These are phyloP conservation scores for Calliphora vomitoria DNA, from an alignment of 2,888 invertebrate species.

Conservation along the genomic window DNA sequence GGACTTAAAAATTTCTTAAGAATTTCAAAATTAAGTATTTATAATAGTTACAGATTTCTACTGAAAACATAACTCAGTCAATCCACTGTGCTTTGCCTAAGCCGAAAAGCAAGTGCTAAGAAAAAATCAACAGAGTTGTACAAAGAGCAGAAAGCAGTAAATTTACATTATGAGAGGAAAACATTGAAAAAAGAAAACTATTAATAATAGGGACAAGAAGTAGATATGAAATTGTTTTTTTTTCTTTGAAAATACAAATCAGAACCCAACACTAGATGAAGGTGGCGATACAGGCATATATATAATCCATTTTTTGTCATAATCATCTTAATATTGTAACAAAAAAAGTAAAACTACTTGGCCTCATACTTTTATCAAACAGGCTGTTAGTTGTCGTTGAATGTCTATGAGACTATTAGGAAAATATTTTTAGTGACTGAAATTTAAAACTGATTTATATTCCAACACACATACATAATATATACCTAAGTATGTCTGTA, in stretches of 20 bases:
- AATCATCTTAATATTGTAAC: conserved; percentile 50
- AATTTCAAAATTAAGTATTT: too few relatives aligned
- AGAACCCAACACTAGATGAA: conserved; percentile 1
- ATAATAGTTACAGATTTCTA: too few relatives aligned
- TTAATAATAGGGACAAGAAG: conserved; percentile 7
- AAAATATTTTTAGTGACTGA: conserved; percentile 51
- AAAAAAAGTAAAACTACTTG: neutral
- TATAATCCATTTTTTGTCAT: neutral
- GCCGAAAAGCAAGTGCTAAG: conserved; percentile 7
- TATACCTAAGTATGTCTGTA: too few relatives aligned
- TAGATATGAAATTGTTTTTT: conserved; percentile 7
- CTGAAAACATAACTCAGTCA: too few relatives aligned
- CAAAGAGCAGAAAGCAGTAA: conserved; percentile 24
- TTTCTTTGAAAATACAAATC: conserved; percentile 18
- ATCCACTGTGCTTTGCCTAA: neutral
- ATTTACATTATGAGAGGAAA: conserved; percentile 20
- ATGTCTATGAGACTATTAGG: conserved; percentile 49
- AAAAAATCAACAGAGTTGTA: conserved; percentile 51
- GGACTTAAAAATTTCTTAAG: too few relatives aligned
- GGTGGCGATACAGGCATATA: neutral
- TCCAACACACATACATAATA: neutral
- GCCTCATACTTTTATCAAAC: neutral
- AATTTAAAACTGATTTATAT: conserved; percentile 52
- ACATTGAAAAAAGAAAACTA: conserved; percentile 1
- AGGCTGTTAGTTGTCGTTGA: conserved; percentile 9